These are phyloP conservation scores for Carduelis carduelis DNA, from an alignment of 2,797 vertebrate genomes.

Conservation along the genomic window DNA sequence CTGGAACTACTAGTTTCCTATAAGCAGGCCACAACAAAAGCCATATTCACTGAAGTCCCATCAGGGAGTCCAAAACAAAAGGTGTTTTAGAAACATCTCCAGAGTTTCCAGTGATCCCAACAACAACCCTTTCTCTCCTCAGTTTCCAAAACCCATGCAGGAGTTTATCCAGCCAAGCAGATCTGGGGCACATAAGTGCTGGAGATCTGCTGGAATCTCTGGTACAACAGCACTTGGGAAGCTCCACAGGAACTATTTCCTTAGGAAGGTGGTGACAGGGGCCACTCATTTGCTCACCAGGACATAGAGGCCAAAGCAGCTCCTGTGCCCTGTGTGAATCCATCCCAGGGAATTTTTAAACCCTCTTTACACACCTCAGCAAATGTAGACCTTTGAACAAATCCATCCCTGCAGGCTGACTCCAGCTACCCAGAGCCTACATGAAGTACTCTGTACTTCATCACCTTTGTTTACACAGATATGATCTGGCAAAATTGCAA, in stretches of 20 bases:
- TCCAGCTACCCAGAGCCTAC: not conserved
- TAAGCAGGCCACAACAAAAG: not conserved
- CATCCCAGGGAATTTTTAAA: not conserved
- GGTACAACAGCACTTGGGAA: not conserved
- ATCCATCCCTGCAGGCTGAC: not conserved
- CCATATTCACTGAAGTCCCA: not conserved
- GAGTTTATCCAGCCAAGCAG: not conserved
- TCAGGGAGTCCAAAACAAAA: not conserved
- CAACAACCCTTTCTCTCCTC: not conserved
- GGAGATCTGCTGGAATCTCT: not conserved
- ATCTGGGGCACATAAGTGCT: not conserved
- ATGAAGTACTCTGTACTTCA: not conserved
- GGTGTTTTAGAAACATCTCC: not conserved
- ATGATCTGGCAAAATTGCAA: not conserved
- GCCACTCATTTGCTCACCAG: not conserved
- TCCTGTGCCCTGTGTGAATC: not conserved
- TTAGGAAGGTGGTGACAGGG: not conserved
- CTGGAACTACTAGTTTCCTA: not conserved
- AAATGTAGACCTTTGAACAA: not conserved
- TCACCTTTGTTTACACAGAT: not conserved
- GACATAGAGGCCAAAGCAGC: not conserved
- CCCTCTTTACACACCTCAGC: not conserved
- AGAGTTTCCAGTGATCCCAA: fast-evolving
- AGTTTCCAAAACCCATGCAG: not conserved
- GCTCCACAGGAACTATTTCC: not conserved